These are phyloP conservation scores for Menura novaehollandiae DNA, from an alignment of 2,113 vertebrate genomes.

Conservation along the genomic window DNA sequence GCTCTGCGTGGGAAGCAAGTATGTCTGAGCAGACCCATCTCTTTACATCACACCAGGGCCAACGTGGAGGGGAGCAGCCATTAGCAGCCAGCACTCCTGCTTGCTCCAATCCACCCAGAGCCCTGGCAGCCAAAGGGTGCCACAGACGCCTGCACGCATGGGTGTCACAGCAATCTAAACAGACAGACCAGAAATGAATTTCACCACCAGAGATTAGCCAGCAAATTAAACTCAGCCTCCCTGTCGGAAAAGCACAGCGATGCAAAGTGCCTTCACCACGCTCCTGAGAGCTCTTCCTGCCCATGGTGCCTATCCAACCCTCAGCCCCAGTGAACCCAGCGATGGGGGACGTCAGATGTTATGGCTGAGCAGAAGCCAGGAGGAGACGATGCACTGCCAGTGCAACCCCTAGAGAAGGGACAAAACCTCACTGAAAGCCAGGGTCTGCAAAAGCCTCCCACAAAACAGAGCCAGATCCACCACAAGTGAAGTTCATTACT, in stretches of 20 bases:
- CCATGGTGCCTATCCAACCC: not conserved
- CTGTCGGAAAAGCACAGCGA: not conserved
- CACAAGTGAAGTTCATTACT: not conserved
- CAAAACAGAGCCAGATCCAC: not conserved
- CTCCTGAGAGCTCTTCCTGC: not conserved
- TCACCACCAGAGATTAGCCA: constrained; percentile 10
- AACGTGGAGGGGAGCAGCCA: fast-evolving
- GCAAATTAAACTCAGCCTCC: constrained; percentile 15
- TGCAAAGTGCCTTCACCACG: fast-evolving
- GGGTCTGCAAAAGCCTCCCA: not conserved
- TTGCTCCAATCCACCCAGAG: not conserved
- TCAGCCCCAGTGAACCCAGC: not conserved
- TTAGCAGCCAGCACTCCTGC: not conserved
- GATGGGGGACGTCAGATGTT: fast-evolving
- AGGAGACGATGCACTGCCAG: not conserved
- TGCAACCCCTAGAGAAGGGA: not conserved
- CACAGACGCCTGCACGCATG: not conserved
- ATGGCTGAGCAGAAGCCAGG: not conserved
- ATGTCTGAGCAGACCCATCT: not conserved
- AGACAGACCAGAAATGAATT: constrained; percentile 37
- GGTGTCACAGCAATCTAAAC: constrained; percentile 4
- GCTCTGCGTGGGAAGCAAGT: fast-evolving
- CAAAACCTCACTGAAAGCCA: not conserved
- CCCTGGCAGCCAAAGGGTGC: not conserved
- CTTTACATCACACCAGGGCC: fast-evolving